A percentile compares a stretch with the other conserved stretches of the same genome.
Conservation (phyloP, 2,888 invertebrate species). For the Exocentrus adspersus region DNA sequence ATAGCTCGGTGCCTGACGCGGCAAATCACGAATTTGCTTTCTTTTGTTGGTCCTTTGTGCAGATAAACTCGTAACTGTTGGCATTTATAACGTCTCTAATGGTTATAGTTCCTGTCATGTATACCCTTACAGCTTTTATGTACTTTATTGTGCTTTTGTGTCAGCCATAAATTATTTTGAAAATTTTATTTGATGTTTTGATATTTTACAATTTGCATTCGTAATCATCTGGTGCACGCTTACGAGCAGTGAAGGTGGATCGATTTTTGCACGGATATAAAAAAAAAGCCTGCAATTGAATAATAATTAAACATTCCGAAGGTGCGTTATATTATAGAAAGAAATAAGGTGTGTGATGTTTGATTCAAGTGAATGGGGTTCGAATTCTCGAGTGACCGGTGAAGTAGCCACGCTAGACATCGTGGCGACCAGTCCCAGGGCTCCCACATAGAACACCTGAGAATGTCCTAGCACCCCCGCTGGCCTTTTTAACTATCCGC, state of each 20-base stretch:
- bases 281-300: too few relatives aligned
- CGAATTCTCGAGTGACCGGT: conserved; percentile 38
- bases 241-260: background rate
- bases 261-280: background rate
- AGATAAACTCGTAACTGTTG: conserved; percentile 59
- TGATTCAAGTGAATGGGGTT: conserved; percentile 35
- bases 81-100: conserved; percentile 59
- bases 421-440: conserved; percentile 43
- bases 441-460: conserved; percentile 54
- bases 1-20: conserved; percentile 58
- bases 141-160: conserved; percentile 32
- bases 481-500: conserved; percentile 44
- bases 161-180: conserved; percentile 20
- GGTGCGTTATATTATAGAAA: too few relatives aligned
- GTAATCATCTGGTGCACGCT: conserved; percentile 5
- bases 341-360: too few relatives aligned
- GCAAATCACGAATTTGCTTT: conserved; percentile 60
- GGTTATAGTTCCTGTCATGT: conserved; percentile 54
- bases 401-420: conserved; percentile 45
- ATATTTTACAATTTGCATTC: conserved; percentile 25
- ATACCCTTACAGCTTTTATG: conserved; percentile 33
- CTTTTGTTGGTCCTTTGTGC: conserved; percentile 57
- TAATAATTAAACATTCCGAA: too few relatives aligned
- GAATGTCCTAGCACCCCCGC: conserved; percentile 56
- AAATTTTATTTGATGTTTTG: conserved; percentile 26